Evolutionary conservation across 2,797 vertebrate species (phyloP).

Genomic region (Leontopithecus rosalia): DNA sequence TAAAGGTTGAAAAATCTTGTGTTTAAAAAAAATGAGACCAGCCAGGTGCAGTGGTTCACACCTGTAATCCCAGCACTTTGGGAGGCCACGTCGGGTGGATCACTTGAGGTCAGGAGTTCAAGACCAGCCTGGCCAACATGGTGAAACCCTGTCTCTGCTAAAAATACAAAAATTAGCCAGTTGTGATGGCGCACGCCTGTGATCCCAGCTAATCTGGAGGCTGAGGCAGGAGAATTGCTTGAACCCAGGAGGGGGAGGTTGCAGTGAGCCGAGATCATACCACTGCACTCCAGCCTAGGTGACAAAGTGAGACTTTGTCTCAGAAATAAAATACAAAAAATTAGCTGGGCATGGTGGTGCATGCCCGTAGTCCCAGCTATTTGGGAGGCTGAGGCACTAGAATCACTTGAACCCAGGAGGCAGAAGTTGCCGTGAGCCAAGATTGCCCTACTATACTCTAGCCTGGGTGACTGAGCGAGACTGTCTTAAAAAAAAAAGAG

Average conservation of each 20-base stretch:
- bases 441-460: too few relatives aligned
- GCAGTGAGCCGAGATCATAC: neutral
- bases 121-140: neutral
- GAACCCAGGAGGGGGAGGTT: neutral
- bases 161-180: neutral
- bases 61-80: neutral
- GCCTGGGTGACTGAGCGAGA: fast-evolving
- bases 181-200: neutral
- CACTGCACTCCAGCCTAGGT: neutral
- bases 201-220: neutral
- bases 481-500: neutral
- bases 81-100: neutral
- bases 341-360: neutral
- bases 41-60: fast-evolving
- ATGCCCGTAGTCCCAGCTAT: neutral
- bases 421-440: neutral
- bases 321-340: neutral
- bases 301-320: neutral
- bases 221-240: neutral
- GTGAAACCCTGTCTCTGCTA: neutral
- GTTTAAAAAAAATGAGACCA: neutral
- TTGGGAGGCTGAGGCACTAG: neutral
- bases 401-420: neutral
- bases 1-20: neutral
- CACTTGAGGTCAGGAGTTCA: neutral